A percentile compares a stretch with the other conserved stretches of the same genome.
Evolutionary conservation across 2,797 vertebrate genomes (phyloP).

Genomic region (Anguilla anguilla): DNA sequence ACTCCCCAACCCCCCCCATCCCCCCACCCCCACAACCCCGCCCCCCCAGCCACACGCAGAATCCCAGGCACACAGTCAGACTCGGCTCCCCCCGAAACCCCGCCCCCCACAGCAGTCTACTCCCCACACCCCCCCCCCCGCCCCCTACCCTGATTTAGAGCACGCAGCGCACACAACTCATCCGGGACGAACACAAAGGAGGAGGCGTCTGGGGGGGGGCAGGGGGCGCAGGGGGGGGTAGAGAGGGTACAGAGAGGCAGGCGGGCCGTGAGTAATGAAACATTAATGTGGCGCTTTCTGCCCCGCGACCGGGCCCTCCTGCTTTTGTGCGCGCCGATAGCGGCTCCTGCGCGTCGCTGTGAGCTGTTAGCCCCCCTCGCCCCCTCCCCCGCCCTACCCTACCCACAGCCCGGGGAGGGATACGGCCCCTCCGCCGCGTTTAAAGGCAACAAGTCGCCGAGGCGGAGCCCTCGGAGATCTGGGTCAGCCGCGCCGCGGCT

Average conservation of each 20-base stretch:
- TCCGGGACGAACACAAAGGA: slow-evolving; percentile 57
- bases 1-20: slow-evolving; percentile 36
- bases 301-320: slow-evolving; percentile 47
- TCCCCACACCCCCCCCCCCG: neutral
- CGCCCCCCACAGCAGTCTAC: slow-evolving; percentile 44
- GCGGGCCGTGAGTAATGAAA: slow-evolving; percentile 74
- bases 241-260: slow-evolving; percentile 61
- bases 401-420: slow-evolving; percentile 38
- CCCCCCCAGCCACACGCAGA: slow-evolving; percentile 44
- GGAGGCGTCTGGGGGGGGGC: slow-evolving; percentile 56
- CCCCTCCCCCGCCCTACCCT: neutral
- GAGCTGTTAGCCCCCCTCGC: neutral
- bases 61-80: slow-evolving; percentile 65
- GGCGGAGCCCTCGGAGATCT: slow-evolving; percentile 33
- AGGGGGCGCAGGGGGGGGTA: slow-evolving; percentile 45
- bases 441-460: slow-evolving; percentile 63
- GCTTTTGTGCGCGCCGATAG: slow-evolving; percentile 40
- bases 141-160: slow-evolving; percentile 54
- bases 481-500: slow-evolving; percentile 42
- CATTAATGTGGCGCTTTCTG: slow-evolving; percentile 65
- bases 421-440: slow-evolving; percentile 46
- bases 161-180: slow-evolving; percentile 53
- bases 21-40: slow-evolving; percentile 41
- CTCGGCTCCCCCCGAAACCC: slow-evolving; percentile 51
- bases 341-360: neutral